phyloP scores from a whole-genome alignment of 2,113 vertebrate genomes.

The Thunnus thynnus region DNA sequence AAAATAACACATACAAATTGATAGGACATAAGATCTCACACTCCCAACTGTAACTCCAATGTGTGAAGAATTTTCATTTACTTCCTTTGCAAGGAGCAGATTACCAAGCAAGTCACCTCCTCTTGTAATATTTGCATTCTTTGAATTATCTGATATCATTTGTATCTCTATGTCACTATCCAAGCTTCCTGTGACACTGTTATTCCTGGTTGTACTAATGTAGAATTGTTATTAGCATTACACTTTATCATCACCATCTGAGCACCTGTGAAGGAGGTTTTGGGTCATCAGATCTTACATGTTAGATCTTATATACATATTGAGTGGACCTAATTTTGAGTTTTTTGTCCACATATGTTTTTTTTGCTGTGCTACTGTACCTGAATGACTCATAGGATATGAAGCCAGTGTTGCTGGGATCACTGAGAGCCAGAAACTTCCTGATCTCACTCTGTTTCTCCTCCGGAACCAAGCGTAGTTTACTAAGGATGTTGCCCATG shows the following conservation, averaged over 20 bases:
- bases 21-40: neutral
- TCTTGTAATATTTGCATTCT: neutral
- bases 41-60: neutral
- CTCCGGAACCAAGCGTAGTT: constrained; percentile 84
- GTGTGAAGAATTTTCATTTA: neutral
- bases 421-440: constrained; percentile 81
- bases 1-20: neutral
- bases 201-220: too few species aligned
- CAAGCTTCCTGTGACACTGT: too few species aligned
- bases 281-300: too few species aligned
- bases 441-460: constrained; percentile 85
- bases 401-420: constrained; percentile 77
- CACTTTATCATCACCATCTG: too few species aligned
- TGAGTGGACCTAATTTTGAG: neutral
- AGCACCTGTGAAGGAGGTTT: too few species aligned
- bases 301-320: too few species aligned
- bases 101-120: neutral
- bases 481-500: constrained; percentile 84
- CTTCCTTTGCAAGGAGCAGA: neutral
- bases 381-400: constrained; percentile 89
- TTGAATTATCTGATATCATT: neutral
- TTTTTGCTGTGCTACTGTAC: constrained; percentile 71
- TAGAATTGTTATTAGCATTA: too few species aligned
- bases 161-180: neutral
- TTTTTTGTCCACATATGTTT: too few species aligned